These are phyloP conservation scores for Microtus oregoni DNA, from an alignment of 2,113 vertebrate species.

Conservation along the genomic window DNA sequence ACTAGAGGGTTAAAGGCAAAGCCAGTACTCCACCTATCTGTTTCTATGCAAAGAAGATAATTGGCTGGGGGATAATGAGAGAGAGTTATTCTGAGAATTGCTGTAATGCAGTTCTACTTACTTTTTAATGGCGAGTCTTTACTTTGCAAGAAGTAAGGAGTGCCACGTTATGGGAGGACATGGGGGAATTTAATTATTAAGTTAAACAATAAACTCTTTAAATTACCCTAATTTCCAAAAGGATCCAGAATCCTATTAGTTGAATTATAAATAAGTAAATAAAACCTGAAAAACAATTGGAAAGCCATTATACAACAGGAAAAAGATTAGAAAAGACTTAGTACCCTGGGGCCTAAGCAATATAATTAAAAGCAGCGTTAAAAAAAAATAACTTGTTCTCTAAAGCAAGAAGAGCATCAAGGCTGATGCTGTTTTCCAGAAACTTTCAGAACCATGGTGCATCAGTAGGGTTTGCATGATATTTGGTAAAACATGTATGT, in stretches of 20 bases:
- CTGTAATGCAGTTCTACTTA: conserved; percentile 28
- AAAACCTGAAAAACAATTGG: conserved; percentile 42
- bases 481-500: conserved; percentile 2
- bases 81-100: conserved; percentile 28
- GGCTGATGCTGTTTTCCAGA: background rate
- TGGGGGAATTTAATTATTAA: conserved; percentile 74
- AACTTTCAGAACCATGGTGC: background rate
- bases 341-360: conserved; percentile 33
- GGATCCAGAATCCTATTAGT: conserved; percentile 70
- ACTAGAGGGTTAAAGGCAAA: background rate
- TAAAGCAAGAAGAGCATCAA: background rate
- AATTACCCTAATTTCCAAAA: conserved; percentile 71
- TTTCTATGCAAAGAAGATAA: conserved; percentile 28
- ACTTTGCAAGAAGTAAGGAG: conserved; percentile 22
- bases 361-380: conserved; percentile 66
- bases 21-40: background rate
- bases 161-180: background rate
- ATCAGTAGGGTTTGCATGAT: background rate
- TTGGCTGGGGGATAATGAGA: conserved; percentile 57
- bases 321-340: conserved; percentile 62
- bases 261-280: conserved; percentile 60
- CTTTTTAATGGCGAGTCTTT: conserved; percentile 56
- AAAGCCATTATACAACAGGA: conserved; percentile 51
- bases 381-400: conserved; percentile 46
- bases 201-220: conserved; percentile 69